A percentile compares a stretch with the other conserved stretches of the same genome.
phyloP scores from a whole-genome alignment of 2,797 vertebrate genomes.

The Bufotes viridis region DNA sequence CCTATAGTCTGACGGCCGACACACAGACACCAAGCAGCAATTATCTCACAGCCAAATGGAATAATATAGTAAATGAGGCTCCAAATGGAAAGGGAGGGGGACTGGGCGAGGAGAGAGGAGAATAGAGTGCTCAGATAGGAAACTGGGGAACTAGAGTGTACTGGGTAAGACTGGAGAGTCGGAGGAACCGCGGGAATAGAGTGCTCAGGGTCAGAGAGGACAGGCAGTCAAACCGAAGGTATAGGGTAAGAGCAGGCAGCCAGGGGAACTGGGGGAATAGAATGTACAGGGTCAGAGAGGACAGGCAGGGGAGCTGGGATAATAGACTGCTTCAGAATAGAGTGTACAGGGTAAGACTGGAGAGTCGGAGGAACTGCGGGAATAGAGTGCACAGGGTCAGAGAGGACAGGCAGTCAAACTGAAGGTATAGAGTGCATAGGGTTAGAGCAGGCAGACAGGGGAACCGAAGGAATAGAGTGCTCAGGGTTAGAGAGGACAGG shows the following conservation, averaged over 20 bases:
- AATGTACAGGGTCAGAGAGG: neutral
- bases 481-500: too few relatives aligned
- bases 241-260: too few relatives aligned
- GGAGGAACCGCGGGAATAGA: neutral
- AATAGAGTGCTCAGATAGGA: neutral
- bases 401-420: neutral
- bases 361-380: neutral
- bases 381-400: neutral
- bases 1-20: neutral
- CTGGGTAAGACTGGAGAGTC: neutral
- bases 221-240: neutral
- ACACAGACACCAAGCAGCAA: neutral
- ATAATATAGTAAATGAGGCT: conserved; percentile 16
- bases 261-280: neutral
- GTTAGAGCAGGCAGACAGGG: neutral
- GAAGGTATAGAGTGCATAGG: neutral
- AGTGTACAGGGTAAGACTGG: neutral
- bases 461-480: neutral
- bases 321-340: neutral
- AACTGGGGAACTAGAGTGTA: neutral
- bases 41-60: neutral
- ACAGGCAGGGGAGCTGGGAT: too few relatives aligned
- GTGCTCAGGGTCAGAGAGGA: neutral
- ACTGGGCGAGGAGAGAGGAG: neutral
- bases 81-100: neutral